Percentiles rank a stretch among this genome's conserved stretches.
Conservation (phyloP, 2,888 invertebrate genomes). For the Pachycephus smyrnensis region DNA sequence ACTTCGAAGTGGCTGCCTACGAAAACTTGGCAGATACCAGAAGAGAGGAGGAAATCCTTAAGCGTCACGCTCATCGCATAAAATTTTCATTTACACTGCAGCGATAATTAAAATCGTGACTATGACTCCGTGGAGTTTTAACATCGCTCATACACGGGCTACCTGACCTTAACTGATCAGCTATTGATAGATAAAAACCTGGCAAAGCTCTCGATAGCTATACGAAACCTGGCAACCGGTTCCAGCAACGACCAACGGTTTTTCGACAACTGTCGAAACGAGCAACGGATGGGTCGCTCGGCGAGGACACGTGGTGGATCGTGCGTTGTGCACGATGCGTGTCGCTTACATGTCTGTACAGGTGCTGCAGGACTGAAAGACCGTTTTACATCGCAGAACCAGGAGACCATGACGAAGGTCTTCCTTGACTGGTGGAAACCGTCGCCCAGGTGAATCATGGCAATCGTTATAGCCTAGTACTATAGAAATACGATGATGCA, state of each 20-base stretch:
- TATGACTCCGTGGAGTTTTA: not conserved
- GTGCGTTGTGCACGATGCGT: not conserved
- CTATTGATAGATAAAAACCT: not conserved
- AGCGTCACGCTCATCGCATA: not conserved
- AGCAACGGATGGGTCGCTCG: not conserved
- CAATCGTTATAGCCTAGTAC: not conserved
- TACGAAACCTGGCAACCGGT: not conserved
- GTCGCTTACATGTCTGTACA: not conserved
- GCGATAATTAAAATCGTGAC: not conserved
- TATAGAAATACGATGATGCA: not conserved
- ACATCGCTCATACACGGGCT: not conserved
- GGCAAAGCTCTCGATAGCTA: too few species aligned
- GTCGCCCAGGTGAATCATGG: not conserved
- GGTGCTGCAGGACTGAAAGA: not conserved
- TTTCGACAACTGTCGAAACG: not conserved
- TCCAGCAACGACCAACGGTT: not conserved
- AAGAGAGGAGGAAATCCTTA: not conserved
- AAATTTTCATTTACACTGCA: not conserved
- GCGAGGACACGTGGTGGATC: not conserved
- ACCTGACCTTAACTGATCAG: not conserved
- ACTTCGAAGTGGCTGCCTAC: not conserved
- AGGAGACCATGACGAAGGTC: not conserved
- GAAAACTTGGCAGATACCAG: not conserved
- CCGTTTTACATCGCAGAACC: not conserved
- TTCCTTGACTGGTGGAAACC: not conserved